Conservation (phyloP, 92 coral and sea anemone genomes). For the Paramuricea clavata region DNA sequence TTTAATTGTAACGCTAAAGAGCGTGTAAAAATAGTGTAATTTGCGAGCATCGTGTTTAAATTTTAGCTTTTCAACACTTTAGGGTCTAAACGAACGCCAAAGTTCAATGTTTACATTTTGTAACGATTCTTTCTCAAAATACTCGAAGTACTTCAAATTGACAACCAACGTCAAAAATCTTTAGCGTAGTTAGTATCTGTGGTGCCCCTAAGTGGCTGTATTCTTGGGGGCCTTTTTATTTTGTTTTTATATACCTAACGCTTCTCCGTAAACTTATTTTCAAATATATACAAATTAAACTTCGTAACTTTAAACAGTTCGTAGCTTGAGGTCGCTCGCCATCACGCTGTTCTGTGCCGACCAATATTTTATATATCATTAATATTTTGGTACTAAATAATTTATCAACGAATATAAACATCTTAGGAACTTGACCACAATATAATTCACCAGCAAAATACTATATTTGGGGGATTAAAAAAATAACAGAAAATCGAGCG, state of each 20-base stretch:
- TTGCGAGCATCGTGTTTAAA: neutral
- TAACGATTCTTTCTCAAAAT: neutral
- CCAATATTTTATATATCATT: slow-evolving; percentile 3
- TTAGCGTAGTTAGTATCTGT: too few relatives aligned
- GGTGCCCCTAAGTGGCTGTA: neutral
- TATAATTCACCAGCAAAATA: neutral
- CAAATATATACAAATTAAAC: neutral
- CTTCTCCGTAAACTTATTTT: neutral
- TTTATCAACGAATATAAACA: neutral
- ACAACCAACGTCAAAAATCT: too few relatives aligned
- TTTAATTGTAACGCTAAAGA: neutral
- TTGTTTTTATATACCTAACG: neutral
- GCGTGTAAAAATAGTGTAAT: neutral
- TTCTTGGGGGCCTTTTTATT: neutral
- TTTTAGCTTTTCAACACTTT: neutral
- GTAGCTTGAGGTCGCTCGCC: neutral
- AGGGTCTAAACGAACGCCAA: neutral
- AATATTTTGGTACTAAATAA: neutral
- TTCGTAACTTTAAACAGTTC: neutral
- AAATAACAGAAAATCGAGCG: neutral
- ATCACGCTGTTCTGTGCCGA: neutral
- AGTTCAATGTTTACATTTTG: neutral
- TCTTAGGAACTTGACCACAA: neutral
- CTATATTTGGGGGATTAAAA: neutral
- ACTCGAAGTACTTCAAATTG: too few relatives aligned